Base-by-base conservation (phyloP, 2,113 vertebrate genomes). In the Alces alces region DNA sequence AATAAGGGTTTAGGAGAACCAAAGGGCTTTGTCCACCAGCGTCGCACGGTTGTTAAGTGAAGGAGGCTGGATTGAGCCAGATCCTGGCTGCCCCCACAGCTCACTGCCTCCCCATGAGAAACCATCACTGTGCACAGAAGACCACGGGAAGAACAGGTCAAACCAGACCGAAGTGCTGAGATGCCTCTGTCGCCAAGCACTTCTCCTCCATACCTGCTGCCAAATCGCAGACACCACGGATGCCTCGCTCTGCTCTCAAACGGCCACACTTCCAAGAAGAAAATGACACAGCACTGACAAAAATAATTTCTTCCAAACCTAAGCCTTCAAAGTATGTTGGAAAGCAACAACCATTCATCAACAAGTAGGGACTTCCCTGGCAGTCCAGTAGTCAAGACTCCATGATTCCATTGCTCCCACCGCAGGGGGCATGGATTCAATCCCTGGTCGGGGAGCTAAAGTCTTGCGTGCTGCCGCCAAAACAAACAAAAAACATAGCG, bases 221-320 rank as follows among this genome's bases (percentile, higher is more conserved):
- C 82, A 47, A 7, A 57, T 17, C 1, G 0, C n/a, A 36, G 60
- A 25, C 23, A 3, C 58, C 4, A 0, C 0, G 3, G 2, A 2
- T 28, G 7, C 45, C 3, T 23, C 4, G 21, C 6, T 50, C 36
- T 16, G 47, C 47, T 11, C 36, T 7, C 12, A 25, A 33, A 43
- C 7, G 0, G 27, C 57, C 55, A 6, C 2, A 1, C n/a, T 90
- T 93, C 84, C 95, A 93, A 97, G 95, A 97, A 97, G 97, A 96
- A 96, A 6, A 36, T 83, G 94, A 94, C 93, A 7, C 28, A 88
- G 97, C 93, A 73, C 61, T 4, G 95, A 96, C 52, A 89, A 45
- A 97, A 98, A 97, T 86, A 73, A 96, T 98, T 97, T 97, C 94
- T 97, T 36, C 78, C n/a, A 92, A 89, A 54, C 45, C 58, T 93